Conservation (phyloP, 2,888 invertebrate species). For the Spilosoma lubricipeda region DNA sequence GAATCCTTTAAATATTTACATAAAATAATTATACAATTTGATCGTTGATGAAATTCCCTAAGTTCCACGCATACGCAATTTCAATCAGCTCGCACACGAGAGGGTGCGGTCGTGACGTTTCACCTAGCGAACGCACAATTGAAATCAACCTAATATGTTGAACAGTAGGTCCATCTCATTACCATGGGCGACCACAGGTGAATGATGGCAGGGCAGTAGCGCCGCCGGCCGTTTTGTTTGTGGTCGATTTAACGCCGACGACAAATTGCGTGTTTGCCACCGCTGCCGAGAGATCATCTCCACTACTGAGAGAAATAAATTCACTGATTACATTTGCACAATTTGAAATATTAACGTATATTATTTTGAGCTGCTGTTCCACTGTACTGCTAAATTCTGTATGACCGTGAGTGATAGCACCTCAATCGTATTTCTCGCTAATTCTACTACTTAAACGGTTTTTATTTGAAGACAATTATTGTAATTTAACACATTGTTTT, state of each 20-base stretch:
- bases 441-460: conserved; percentile 42
- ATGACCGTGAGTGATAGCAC: conserved; percentile 42
- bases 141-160: conserved; percentile 86
- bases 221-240: conserved; percentile 82
- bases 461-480: conserved; percentile 1
- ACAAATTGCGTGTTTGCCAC: conserved; percentile 85
- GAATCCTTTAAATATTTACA: conserved; percentile 43
- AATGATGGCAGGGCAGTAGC: conserved; percentile 79
- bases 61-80: conserved; percentile 54
- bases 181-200: conserved; percentile 85
- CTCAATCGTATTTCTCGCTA: conserved; percentile 43
- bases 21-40: conserved; percentile 46
- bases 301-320: conserved; percentile 56
- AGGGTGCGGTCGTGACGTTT: conserved; percentile 63
- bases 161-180: conserved; percentile 85
- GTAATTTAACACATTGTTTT: not conserved
- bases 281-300: conserved; percentile 79
- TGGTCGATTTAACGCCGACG: conserved; percentile 84
- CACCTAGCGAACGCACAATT: conserved; percentile 71
- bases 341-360: conserved; percentile 69
- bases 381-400: conserved; percentile 48
- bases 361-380: conserved; percentile 56
- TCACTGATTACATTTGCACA: conserved; percentile 66
- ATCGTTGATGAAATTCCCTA: conserved; percentile 46
- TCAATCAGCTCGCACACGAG: conserved; percentile 68